Conservation (phyloP, 2,113 vertebrate species). For the Xyrauchen texanus region DNA sequence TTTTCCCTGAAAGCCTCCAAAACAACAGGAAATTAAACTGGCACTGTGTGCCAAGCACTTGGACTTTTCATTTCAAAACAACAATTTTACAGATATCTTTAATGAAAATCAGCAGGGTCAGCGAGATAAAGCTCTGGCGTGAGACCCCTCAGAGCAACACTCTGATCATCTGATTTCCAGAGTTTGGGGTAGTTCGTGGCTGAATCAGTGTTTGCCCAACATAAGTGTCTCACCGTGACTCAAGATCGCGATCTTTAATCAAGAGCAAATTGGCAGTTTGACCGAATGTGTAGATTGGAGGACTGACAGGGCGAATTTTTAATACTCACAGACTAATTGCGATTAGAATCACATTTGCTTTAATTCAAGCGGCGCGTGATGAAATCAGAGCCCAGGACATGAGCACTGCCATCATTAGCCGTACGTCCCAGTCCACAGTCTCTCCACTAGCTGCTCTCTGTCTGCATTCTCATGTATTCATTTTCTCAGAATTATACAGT, state of each 20-base stretch:
- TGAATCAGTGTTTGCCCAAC: constrained; percentile 55
- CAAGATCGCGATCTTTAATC: constrained; percentile 55
- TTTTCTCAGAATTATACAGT: constrained; percentile 45
- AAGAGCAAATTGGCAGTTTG: constrained; percentile 53
- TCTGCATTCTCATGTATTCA: not conserved
- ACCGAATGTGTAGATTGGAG: constrained; percentile 41
- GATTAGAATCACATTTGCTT: constrained; percentile 54
- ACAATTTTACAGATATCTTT: constrained; percentile 60
- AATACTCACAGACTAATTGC: constrained; percentile 55
- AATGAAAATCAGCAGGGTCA: constrained; percentile 61
- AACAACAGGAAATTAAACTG: constrained; percentile 63
- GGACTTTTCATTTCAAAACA: constrained; percentile 59
- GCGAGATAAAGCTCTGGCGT: constrained; percentile 41
- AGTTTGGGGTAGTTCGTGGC: constrained; percentile 46
- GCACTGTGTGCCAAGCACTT: constrained; percentile 41
- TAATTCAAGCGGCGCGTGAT: constrained; percentile 38
- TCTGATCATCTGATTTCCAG: constrained; percentile 58
- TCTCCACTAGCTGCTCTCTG: not conserved
- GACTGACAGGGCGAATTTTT: constrained; percentile 42
- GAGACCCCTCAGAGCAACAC: constrained; percentile 52
- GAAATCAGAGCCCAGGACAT: constrained; percentile 38
- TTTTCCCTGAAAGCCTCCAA: constrained; percentile 47
- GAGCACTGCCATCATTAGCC: constrained; percentile 31
- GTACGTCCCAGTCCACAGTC: not conserved
- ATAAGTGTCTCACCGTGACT: constrained; percentile 47